phyloP scores from a whole-genome alignment of 2,888 invertebrate genomes.

The Anaspis maculata region DNA sequence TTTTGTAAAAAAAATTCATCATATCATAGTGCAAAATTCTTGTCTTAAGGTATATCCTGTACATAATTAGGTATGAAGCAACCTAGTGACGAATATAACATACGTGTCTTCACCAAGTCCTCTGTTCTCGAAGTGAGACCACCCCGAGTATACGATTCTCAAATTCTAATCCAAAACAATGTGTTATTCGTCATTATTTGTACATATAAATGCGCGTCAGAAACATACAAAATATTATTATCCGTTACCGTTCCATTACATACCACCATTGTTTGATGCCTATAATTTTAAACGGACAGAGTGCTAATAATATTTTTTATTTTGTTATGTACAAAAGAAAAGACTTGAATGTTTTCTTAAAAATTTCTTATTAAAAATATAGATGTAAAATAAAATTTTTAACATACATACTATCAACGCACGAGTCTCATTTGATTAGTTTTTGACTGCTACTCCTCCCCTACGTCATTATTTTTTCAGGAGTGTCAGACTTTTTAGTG shows the following conservation, averaged over 20 bases:
- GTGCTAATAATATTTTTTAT: constrained; percentile 18
- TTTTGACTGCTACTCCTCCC: too few relatives aligned
- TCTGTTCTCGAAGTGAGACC: constrained; percentile 24
- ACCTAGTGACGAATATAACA: constrained; percentile 26
- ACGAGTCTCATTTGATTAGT: too few relatives aligned
- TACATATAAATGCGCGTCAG: too few relatives aligned
- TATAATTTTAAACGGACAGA: constrained; percentile 11
- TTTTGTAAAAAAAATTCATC: constrained; percentile 38
- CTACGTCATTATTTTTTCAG: too few relatives aligned
- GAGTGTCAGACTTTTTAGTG: constrained; percentile 10
- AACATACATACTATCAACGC: constrained; percentile 8
- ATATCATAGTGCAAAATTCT: constrained; percentile 31
- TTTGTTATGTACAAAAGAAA: constrained; percentile 20
- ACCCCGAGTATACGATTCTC: constrained; percentile 33
- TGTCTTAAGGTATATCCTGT: constrained; percentile 26
- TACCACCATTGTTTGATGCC: too few relatives aligned
- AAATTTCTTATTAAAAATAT: constrained; percentile 23
- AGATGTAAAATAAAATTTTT: constrained; percentile 26
- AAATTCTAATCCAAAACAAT: constrained; percentile 20
- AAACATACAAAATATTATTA: too few relatives aligned
- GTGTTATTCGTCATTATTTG: constrained; percentile 7
- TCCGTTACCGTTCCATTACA: too few relatives aligned
- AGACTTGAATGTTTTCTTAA: constrained; percentile 16
- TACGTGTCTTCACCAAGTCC: constrained; percentile 23
- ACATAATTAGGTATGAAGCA: constrained; percentile 19